These are phyloP conservation scores for Dexiosoma caninum DNA, from an alignment of 2,888 invertebrate genomes.

Conservation along the genomic window DNA sequence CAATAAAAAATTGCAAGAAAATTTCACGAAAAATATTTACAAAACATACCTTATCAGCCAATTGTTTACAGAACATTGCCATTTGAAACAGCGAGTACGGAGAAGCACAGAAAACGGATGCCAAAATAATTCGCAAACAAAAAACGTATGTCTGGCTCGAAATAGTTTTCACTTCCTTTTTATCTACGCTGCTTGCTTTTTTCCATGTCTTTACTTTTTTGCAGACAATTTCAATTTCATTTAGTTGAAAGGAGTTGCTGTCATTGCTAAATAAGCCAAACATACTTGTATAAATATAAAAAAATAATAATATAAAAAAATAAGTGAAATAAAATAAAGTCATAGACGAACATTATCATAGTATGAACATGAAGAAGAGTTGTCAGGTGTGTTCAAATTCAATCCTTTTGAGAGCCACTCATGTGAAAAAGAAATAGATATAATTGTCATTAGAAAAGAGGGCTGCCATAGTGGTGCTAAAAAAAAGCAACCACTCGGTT, in stretches of 20 bases:
- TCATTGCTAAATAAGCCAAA: conserved; percentile 34
- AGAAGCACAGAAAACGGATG: not conserved
- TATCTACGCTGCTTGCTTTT: not conserved
- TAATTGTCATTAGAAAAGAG: too few species aligned
- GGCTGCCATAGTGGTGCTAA: too few species aligned
- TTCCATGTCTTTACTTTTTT: not conserved
- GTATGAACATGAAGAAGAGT: not conserved
- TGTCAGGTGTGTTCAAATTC: not conserved
- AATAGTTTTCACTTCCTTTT: conserved; percentile 7
- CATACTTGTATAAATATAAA: conserved; percentile 18
- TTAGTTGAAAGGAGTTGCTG: conserved; percentile 28
- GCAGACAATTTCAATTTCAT: conserved; percentile 52
- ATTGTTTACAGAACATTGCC: conserved; percentile 60
- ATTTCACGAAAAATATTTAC: conserved; percentile 37
- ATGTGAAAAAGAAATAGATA: not conserved
- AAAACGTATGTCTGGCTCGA: conserved; percentile 15
- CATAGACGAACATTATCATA: too few species aligned
- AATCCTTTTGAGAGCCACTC: not conserved
- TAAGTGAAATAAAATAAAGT: conserved; percentile 1
- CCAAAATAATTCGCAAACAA: conserved; percentile 17
- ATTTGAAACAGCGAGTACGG: not conserved
- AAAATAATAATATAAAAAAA: not conserved
- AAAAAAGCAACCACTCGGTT: too few species aligned
- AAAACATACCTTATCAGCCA: conserved; percentile 60
- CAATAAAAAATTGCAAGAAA: conserved; percentile 21